Evolutionary conservation across 2,888 invertebrate genomes (phyloP), one percentile per base, ranked within the genome.

Genomic region (Metellina segmentata): DNA sequence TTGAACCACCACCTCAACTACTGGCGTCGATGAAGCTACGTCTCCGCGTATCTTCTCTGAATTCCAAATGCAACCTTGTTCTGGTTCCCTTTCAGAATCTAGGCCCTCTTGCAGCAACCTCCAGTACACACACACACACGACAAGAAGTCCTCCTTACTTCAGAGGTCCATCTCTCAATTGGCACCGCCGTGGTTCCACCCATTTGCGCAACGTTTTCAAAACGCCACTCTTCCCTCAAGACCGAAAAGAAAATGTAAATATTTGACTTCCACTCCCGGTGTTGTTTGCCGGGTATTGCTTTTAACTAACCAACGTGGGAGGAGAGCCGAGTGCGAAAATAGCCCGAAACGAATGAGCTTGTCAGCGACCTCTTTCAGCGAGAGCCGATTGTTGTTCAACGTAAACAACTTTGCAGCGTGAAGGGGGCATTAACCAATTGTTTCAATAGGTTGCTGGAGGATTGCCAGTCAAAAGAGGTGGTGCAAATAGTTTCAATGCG

Each of bases 261-360:
- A 61, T 79, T 79, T 79, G 79, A 61, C 6, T 8, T 61, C 13
- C 61, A 61, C 79, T 79, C 79, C 16, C 79, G 52, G 53, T 61
- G 79, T 34, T 34, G 61, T 61, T 51, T 20, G 11, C 20, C 11
- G 9, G 8, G 77, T 34, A 34, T 34, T 79, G 19, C 79, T 61
- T 61, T 13, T 79, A 79, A 53, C 16, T 77, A 49, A 20, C 16
- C 53, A 61, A 61, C 20, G 79, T 79, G 34, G 79, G 79, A 34
- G 20, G 79, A 19, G 19, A 48, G 49, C 34, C 16, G 75, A 75
- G 48, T 34, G 61, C 8, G 61, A 34, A 79, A 34, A 79, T 61
- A 49, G 48, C n/a, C 72, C 72, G 20, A 69, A 51, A n/a, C 4
- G 51, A 77, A 77, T 49, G 52, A 52, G 19, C 8, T 34, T 61